Conservation (phyloP, 2,113 vertebrate species). For the Delphinapterus leucas region DNA sequence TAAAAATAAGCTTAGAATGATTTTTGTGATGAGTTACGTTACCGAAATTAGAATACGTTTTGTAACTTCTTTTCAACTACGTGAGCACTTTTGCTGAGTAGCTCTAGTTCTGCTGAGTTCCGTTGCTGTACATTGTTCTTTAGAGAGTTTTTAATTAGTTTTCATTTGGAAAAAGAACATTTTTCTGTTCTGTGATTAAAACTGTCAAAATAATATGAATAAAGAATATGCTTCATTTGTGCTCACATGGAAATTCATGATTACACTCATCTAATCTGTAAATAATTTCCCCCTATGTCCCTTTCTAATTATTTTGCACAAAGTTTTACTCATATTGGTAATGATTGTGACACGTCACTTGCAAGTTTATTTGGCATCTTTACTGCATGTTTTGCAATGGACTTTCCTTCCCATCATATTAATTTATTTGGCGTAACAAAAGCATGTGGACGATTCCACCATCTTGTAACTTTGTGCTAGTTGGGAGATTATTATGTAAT, state of each 20-base stretch:
- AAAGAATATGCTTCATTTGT: background rate
- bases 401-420: background rate
- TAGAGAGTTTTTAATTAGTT: constrained; percentile 48
- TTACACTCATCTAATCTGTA: background rate
- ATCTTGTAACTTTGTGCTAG: background rate
- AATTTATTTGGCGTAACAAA: background rate
- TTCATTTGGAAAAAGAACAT: constrained; percentile 19
- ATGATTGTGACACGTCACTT: background rate
- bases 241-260: background rate
- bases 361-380: background rate
- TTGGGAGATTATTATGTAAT: background rate
- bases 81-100: background rate
- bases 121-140: background rate
- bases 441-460: background rate
- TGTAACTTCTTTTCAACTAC: background rate
- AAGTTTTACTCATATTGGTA: background rate
- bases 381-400: background rate
- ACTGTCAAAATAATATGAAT: constrained; percentile 43
- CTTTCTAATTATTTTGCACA: background rate
- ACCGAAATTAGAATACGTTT: background rate
- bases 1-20: background rate
- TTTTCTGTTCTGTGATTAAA: background rate
- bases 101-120: constrained; percentile 23
- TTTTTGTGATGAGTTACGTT: background rate
- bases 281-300: background rate